Conservation (phyloP, 2,113 vertebrate species). For the Anseranas semipalmata region DNA sequence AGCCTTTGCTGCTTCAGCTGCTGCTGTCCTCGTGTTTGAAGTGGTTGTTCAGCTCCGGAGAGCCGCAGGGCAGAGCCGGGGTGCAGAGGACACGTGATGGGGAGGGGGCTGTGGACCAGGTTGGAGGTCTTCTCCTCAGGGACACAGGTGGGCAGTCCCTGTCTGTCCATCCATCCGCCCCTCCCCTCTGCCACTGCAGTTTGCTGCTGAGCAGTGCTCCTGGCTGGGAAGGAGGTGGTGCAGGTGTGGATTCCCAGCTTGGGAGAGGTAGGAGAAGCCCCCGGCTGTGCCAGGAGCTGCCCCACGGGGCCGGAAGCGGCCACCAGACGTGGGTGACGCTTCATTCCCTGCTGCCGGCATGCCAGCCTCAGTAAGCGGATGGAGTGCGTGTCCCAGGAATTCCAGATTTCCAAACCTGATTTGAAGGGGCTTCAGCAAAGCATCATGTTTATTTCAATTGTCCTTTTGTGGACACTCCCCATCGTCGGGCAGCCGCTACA, state of each 20-base stretch:
- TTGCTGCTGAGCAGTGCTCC: background rate
- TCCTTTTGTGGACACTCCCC: too few relatives aligned
- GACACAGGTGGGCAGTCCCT: too few relatives aligned
- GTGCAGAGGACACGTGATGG: background rate
- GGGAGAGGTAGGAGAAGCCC: background rate
- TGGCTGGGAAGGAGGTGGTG: background rate
- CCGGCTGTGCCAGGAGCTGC: too few relatives aligned
- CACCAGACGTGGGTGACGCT: too few relatives aligned
- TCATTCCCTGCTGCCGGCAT: too few relatives aligned
- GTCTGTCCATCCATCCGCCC: too few relatives aligned
- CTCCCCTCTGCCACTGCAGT: background rate
- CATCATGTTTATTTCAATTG: background rate
- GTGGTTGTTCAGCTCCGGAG: background rate
- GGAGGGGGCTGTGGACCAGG: background rate
- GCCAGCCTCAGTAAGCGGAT: too few relatives aligned
- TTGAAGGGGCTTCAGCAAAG: background rate
- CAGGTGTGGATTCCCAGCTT: accelerated
- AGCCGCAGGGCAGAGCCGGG: background rate
- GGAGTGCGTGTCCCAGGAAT: background rate
- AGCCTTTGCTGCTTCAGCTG: too few relatives aligned
- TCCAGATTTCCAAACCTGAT: background rate
- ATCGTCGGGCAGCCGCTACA: too few relatives aligned
- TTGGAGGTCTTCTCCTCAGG: accelerated
- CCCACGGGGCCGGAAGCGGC: too few relatives aligned
- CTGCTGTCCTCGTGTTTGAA: background rate